Percentiles rank a stretch among this genome's conserved stretches.
Evolutionary conservation across 2,888 invertebrate species (phyloP).

Genomic region (Megalurothrips usitatus): DNA sequence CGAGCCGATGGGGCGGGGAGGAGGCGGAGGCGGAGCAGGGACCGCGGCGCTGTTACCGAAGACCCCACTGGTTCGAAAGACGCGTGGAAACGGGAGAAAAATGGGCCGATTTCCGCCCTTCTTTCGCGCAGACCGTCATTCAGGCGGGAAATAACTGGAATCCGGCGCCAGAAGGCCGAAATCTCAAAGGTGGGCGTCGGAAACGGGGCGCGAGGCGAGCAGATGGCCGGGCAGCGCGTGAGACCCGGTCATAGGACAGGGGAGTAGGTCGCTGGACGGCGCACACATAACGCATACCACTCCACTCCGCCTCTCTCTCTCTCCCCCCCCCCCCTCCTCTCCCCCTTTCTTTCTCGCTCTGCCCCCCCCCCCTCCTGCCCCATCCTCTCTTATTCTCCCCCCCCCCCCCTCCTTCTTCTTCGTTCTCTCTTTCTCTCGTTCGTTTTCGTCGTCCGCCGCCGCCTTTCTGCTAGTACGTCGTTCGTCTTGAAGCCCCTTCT

Average conservation of each 20-base stretch:
- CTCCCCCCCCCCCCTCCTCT: neutral
- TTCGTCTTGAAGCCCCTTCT: too few relatives aligned
- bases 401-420: too few relatives aligned
- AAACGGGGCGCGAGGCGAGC: neutral
- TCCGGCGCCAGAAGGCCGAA: neutral
- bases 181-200: neutral
- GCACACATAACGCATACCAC: constrained; percentile 21
- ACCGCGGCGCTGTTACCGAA: constrained; percentile 39
- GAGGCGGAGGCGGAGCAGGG: constrained; percentile 30
- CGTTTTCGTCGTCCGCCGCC: neutral
- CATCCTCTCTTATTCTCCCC: too few relatives aligned
- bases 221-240: neutral
- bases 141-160: neutral
- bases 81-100: neutral
- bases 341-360: neutral
- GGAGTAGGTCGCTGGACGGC: constrained; percentile 21
- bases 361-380: neutral
- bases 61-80: neutral
- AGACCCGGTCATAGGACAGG: constrained; percentile 12
- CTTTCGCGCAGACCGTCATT: constrained; percentile 18
- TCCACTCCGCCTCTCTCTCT: neutral
- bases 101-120: neutral
- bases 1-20: constrained; percentile 11
- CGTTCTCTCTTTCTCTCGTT: neutral
- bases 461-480: too few relatives aligned